Percentiles rank a stretch among this genome's conserved stretches.
Conservation (phyloP, 1,140 invertebrate genomes). For the Rhyacophila brunnea region DNA sequence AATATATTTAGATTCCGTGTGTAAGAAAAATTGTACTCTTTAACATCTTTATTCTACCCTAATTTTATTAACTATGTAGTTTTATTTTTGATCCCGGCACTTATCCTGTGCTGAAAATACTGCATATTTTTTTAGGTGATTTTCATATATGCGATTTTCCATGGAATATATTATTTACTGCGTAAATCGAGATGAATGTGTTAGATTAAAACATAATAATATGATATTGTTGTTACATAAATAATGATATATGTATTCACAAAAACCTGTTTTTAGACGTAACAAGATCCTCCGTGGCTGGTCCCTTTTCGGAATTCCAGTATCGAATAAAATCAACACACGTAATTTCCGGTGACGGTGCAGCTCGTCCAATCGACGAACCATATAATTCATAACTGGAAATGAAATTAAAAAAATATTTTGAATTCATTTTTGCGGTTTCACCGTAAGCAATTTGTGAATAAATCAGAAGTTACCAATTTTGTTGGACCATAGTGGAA, state of each 20-base stretch:
- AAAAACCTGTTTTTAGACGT: not conserved
- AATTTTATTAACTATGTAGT: too few species aligned
- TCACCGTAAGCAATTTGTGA: not conserved
- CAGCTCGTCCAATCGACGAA: not conserved
- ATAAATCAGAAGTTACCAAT: constrained; percentile 9
- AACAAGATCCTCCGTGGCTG: not conserved
- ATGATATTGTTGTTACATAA: not conserved
- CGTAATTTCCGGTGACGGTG: constrained; percentile 15
- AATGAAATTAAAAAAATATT: not conserved
- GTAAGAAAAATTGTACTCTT: too few species aligned
- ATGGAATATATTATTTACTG: not conserved
- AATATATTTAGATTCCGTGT: too few species aligned
- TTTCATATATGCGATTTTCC: not conserved
- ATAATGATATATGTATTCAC: not conserved
- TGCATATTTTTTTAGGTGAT: too few species aligned
- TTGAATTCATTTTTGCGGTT: not conserved
- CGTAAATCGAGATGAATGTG: not conserved
- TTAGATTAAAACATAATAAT: not conserved
- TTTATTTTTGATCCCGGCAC: too few species aligned
- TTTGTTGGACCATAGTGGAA: constrained; percentile 6
- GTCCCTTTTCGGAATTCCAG: not conserved
- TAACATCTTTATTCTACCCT: too few species aligned
- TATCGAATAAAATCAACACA: constrained; percentile 7
- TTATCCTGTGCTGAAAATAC: too few species aligned
- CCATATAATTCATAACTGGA: constrained; percentile 14